phyloP scores from a whole-genome alignment of 2,888 invertebrate species.

The Xanthostigma xanthostigma region DNA sequence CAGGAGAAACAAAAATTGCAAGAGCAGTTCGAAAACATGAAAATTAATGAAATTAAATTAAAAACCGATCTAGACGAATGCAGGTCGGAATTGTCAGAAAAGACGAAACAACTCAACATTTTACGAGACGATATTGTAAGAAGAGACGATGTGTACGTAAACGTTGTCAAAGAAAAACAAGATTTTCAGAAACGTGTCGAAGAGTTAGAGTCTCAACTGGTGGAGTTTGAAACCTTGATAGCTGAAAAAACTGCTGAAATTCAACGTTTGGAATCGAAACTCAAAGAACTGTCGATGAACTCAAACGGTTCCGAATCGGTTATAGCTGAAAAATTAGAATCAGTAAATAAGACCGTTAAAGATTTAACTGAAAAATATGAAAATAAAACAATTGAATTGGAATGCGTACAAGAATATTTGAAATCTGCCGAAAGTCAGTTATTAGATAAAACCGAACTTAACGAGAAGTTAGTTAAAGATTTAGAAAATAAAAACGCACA shows the following conservation, averaged over 20 bases:
- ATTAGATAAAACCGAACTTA: slow-evolving; percentile 27
- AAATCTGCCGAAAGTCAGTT: neutral
- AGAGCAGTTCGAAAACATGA: slow-evolving; percentile 36
- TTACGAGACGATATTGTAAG: slow-evolving; percentile 39
- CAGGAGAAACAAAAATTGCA: slow-evolving; percentile 41
- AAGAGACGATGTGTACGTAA: slow-evolving; percentile 40
- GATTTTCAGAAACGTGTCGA: slow-evolving; percentile 34
- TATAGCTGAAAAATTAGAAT: neutral
- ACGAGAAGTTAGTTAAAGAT: slow-evolving; percentile 15
- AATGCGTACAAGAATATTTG: neutral
- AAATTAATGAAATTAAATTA: slow-evolving; percentile 35
- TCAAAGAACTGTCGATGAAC: slow-evolving; percentile 9
- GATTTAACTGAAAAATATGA: slow-evolving; percentile 6
- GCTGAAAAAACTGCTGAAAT: slow-evolving; percentile 38
- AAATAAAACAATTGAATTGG: slow-evolving; percentile 1
- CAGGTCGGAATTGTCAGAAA: slow-evolving; percentile 37
- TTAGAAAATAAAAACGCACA: slow-evolving; percentile 9
- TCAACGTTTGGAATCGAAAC: slow-evolving; percentile 23
- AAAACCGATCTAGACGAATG: slow-evolving; percentile 41
- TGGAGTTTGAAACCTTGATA: slow-evolving; percentile 36
- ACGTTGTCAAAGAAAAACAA: slow-evolving; percentile 40
- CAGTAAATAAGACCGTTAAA: slow-evolving; percentile 1
- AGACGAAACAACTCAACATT: slow-evolving; percentile 35
- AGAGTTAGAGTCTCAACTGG: slow-evolving; percentile 33
- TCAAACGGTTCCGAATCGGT: slow-evolving; percentile 15